Evolutionary conservation across 2,113 vertebrate genomes (phyloP), one percentile per base, ranked within the genome.

Genomic region (Aplodontia rufa): DNA sequence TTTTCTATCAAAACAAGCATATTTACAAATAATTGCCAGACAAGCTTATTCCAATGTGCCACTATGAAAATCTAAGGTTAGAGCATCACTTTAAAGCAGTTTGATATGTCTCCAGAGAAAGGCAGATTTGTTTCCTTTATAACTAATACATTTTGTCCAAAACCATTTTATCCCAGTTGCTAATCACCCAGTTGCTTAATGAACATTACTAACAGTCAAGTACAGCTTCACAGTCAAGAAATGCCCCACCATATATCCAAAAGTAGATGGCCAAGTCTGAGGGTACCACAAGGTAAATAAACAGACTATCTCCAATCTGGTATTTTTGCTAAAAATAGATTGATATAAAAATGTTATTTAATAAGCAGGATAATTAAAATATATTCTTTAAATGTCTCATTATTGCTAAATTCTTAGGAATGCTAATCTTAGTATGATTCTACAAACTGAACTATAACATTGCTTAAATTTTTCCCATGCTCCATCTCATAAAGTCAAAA

Each of bases 121-220:
- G 49, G 32, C n/a, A 84, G 47, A 53, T 4, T 92, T 74, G 58
- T 30, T 58, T 89, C 58, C 24, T 93, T 83, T 62, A n/a, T 51
- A 81, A 74, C 12, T 68, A 90, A n/a, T n/a, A n/a, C n/a, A 55
- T 83, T 81, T 35, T 20, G 45, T 28, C 74, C 42, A 68, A 86
- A 91, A 79, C 45, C 51, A 6, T 74, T 91, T 55, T 83, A 96
- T 22, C 35, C 32, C 87, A 32, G 62, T n/a, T n/a, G n/a, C 62
- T 92, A 92, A 87, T 75, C 35, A 87, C 24, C 26, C 81, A 83
- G 42, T 1, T 95, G 37, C 69, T 13, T 24, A 79, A 26, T 93
- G 37, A 75, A 28, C 35, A 90, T 92, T 92, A 75, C 84, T 84
- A 72, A 83, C 28, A 79, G 37, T 79, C n/a, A 97, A 93, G 91